Percentiles rank a stretch among this genome's conserved stretches.
Evolutionary conservation across 2,113 vertebrate species (phyloP).

Genomic region (Climacteris rufus): DNA sequence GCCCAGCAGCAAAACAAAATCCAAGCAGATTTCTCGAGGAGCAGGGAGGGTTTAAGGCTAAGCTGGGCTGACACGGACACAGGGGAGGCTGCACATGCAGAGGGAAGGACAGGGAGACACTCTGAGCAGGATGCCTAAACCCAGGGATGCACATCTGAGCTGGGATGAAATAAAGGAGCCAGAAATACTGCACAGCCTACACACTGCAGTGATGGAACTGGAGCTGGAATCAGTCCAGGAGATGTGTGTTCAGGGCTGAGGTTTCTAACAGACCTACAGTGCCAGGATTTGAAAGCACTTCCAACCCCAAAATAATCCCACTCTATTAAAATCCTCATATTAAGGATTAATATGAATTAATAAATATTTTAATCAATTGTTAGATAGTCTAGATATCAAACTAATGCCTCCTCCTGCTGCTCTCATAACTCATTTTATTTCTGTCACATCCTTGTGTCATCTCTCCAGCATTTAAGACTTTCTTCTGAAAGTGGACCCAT

Average conservation of each 20-base stretch:
- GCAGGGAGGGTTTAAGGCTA: background rate
- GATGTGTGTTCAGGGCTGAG: background rate
- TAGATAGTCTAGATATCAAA: background rate
- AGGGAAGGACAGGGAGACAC: background rate
- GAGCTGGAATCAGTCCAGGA: background rate
- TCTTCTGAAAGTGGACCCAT: background rate
- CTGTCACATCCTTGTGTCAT: background rate
- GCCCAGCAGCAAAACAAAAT: background rate
- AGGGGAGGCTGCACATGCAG: background rate
- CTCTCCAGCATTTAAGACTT: background rate
- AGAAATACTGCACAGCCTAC: background rate
- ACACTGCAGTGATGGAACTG: fast-evolving
- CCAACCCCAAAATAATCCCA: background rate
- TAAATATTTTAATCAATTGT: background rate
- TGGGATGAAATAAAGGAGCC: background rate
- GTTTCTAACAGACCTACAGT: background rate
- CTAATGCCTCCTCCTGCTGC: background rate
- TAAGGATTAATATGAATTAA: background rate
- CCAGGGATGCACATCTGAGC: background rate
- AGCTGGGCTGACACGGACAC: background rate
- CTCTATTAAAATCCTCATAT: background rate
- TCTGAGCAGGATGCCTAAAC: background rate
- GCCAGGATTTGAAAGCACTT: background rate
- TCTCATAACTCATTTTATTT: background rate
- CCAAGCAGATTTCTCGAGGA: background rate